These are phyloP conservation scores for Lampris megalopsis DNA, from an alignment of 2,113 vertebrate species.

Conservation along the genomic window DNA sequence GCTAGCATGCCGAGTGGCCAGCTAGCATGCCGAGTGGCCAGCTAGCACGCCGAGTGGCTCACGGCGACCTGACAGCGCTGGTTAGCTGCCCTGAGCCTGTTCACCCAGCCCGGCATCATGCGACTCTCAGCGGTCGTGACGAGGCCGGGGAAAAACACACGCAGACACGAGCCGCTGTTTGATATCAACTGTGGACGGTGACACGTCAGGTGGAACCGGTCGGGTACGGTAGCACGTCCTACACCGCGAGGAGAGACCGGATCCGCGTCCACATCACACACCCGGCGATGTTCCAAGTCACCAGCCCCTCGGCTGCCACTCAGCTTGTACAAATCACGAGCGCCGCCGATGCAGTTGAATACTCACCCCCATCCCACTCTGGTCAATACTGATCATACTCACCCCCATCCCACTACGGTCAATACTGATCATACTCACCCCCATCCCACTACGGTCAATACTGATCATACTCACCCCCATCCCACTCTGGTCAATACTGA, in stretches of 20 bases:
- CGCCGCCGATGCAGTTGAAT: not conserved
- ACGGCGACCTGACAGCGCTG: too few species aligned
- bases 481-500: too few species aligned
- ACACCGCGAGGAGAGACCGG: conserved; percentile 24
- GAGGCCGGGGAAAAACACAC: conserved; percentile 46
- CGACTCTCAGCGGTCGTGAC: conserved; percentile 59
- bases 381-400: too few species aligned
- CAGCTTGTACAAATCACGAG: too few species aligned
- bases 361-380: conserved; percentile 53
- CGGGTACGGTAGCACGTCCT: conserved; percentile 17
- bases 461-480: too few species aligned
- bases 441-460: too few species aligned
- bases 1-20: conserved; percentile 8
- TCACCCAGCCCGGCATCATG: conserved; percentile 33
- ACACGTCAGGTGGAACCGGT: too few species aligned
- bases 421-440: too few species aligned
- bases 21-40: too few species aligned
- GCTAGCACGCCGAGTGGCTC: too few species aligned
- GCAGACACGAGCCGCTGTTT: not conserved
- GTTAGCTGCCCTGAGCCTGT: conserved; percentile 9
- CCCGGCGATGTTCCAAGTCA: conserved; percentile 58
- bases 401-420: too few species aligned
- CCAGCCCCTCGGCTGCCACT: conserved; percentile 41
- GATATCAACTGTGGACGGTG: too few species aligned
- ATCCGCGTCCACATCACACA: conserved; percentile 38